phyloP scores from a whole-genome alignment of 2,113 vertebrate genomes.

The Cyphomyrus plagiostoma region DNA sequence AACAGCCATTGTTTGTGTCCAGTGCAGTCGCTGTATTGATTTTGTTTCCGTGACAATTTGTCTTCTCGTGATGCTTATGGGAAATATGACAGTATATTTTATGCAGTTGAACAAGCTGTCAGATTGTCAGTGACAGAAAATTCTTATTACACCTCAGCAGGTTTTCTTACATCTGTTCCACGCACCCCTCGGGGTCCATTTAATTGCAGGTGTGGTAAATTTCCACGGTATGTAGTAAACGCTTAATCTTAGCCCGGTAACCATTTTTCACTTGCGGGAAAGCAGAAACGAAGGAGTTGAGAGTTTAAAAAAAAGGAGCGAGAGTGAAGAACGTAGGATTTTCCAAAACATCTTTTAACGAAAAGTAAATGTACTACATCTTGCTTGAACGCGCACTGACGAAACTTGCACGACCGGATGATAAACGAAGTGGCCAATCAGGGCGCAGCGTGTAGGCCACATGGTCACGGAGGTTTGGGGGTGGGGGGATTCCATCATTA shows the following conservation, averaged over 20 bases:
- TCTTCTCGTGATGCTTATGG: background rate
- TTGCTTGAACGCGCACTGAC: background rate
- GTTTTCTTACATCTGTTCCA: constrained; percentile 16
- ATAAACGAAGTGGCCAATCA: background rate
- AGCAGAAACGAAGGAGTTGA: background rate
- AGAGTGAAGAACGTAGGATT: background rate
- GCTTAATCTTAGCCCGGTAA: background rate
- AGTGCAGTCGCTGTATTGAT: constrained; percentile 3
- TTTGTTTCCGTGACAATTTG: background rate
- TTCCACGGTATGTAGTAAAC: background rate
- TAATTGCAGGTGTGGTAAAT: constrained; percentile 19
- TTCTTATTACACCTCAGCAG: constrained; percentile 11
- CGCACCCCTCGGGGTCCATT: constrained; percentile 6
- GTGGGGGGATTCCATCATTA: background rate
- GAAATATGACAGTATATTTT: constrained; percentile 13
- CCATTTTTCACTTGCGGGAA: constrained; percentile 8
- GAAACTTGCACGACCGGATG: background rate
- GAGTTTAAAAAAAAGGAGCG: background rate
- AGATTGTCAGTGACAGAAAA: constrained; percentile 14
- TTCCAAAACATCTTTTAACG: background rate
- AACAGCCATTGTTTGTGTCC: constrained; percentile 1
- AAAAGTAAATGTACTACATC: too few relatives aligned
- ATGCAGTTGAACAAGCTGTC: constrained; percentile 17
- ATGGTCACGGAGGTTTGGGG: background rate
- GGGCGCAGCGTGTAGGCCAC: background rate